Evolutionary conservation across 2,888 invertebrate species (phyloP).

Genomic region (Troides helena): DNA sequence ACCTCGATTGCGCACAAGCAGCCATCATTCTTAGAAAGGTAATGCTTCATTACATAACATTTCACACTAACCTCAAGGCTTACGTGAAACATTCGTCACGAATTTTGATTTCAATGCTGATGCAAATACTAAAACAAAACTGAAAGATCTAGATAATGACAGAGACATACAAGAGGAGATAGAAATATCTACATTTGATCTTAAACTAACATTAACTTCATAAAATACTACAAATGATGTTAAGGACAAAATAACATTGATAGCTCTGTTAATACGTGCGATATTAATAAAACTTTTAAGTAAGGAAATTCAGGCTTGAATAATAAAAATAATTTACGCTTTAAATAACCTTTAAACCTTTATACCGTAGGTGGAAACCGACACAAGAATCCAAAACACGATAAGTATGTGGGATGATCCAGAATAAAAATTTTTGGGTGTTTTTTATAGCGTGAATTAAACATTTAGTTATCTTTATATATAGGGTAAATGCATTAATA

Average conservation of each 20-base stretch:
- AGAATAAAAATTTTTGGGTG: constrained; percentile 25
- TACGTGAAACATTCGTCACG: too few species aligned
- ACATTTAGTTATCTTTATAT: background rate
- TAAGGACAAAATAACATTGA: background rate
- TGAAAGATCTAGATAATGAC: too few species aligned
- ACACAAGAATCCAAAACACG: constrained; percentile 44
- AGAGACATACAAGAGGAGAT: too few species aligned
- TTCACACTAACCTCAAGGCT: too few species aligned
- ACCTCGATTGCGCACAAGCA: constrained; percentile 71
- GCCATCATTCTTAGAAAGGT: constrained; percentile 77
- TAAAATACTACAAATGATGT: background rate
- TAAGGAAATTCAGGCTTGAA: too few species aligned
- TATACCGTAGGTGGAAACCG: constrained; percentile 53
- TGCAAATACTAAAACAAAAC: too few species aligned
- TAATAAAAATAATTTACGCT: background rate
- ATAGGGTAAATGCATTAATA: constrained; percentile 12
- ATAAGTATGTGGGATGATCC: constrained; percentile 54
- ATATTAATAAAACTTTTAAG: too few species aligned
- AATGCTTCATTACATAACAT: constrained; percentile 2
- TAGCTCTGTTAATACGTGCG: too few species aligned
- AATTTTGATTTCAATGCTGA: too few species aligned
- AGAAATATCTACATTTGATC: too few species aligned
- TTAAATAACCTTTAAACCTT: constrained; percentile 43
- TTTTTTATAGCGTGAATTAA: constrained; percentile 12
- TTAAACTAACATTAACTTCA: too few species aligned